Evolutionary conservation across 1,140 invertebrate genomes (phyloP), one percentile per base, ranked within the genome.

Genomic region (Dinothrombium tinctorium): DNA sequence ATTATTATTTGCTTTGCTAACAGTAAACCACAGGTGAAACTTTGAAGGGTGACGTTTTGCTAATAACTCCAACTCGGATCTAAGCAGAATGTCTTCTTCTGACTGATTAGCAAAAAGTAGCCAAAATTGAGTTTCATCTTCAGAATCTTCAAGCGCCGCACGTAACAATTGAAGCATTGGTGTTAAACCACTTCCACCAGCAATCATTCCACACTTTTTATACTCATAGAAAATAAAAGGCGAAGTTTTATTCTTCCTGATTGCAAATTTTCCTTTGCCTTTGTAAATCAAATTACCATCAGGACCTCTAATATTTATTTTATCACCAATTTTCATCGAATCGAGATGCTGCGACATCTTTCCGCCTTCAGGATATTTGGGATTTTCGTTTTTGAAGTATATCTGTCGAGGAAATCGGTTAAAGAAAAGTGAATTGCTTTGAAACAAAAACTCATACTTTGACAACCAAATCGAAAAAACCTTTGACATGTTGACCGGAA

Each of bases 291-390:
- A 59, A 37, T 80, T 66, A 7, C 92, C 92, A 12, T 78, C 79
- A 3, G 92, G 92, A 37, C 92, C 92, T 37, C 86, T 66, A 22
- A 96, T 74, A 55, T 94, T 83, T 49, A 98, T 82, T 14, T 71
- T 79, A 41, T 94, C 82, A 22, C 87, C 89, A 45, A 95, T 69
- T 49, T 80, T 71, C 65, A 98, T 66, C 49, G 65, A 69, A 49
- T 98, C 80, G 40, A 99, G 60, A 57, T 94, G 66, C 55, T 98
- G 92, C 4, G 83, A 83, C 74, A 96, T 73, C 66, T 92, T 92
- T 20, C 87, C 89, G 46, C 92, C 94, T 20, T 90, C 82, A 0
- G 89, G 90, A 57, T 96, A 98, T 60, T 92, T 90, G 0, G 89
- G 89, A 59, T 98, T 83, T 2, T 79, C 72, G 66, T 89, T 79